Base-by-base conservation (phyloP, 1,140 invertebrate genomes). In the Teleogryllus occipitalis region DNA sequence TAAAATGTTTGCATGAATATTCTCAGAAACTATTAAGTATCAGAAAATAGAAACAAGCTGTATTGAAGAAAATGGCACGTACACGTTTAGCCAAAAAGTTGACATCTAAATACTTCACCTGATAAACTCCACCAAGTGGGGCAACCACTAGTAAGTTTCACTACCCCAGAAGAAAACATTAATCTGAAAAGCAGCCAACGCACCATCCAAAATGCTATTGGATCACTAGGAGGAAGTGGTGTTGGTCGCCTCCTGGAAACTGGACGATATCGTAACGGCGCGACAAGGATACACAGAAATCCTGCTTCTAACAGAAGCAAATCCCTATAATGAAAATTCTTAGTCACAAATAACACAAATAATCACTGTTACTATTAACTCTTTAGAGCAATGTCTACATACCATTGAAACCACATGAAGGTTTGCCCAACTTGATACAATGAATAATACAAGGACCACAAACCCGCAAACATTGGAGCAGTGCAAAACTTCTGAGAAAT, bases 61-160 rank as follows among this genome's bases (percentile, higher is more conserved):
- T 39, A 39, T 39, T 39, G 27, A 39, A 39, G 27, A 5, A 39
- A 39, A 39, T 39, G 27, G 27, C 1, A 39, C 1, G 27, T 39
- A 2, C 27, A 39, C 27, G 5, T 2, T 39, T 5, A 39, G 27
- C 27, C 27, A 39, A 39, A 39, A 39, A 39, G 5, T 39, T 39
- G 27, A 39, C 27, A 39, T 2, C 27, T 39, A 39, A 39, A 39
- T 39, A 39, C 27, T 65, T 65, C 18, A 94, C 94, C 93, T 85
- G 91, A 90, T 14, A 96, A 88, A 82, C 89, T 90, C 94, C 94
- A 96, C 94, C 94, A 96, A 14, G 91, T 88, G 18, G 93, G 93
- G 85, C 93, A 94, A 12, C 90, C 88, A 84, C 91, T 93, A n/a
- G 89, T 89, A 46, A 96, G 86, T 85, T 96, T 96, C 0, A 93